phyloP scores from a whole-genome alignment of 2,888 invertebrate genomes.

The Parochlus steinenii region DNA sequence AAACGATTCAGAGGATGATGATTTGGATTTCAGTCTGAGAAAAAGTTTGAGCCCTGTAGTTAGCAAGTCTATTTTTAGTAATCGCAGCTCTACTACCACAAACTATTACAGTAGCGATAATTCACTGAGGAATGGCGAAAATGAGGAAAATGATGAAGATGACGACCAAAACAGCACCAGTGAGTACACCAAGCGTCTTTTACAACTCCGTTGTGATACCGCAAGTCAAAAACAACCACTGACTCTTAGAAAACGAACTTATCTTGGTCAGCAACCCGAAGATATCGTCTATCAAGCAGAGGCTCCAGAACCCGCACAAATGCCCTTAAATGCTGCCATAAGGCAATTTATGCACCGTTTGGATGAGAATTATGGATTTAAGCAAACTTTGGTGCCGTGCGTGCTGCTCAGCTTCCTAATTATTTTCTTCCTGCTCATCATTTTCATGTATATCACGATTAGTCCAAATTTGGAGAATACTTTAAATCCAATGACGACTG shows the following conservation, averaged over 20 bases:
- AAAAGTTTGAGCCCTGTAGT: no score
- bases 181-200: slow-evolving; percentile 43
- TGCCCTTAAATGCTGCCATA: slow-evolving; percentile 18
- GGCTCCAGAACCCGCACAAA: slow-evolving; percentile 15
- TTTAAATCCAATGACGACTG: slow-evolving; percentile 18
- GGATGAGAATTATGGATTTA: slow-evolving; percentile 20
- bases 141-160: slow-evolving; percentile 28
- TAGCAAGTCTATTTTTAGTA: neutral
- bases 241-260: slow-evolving; percentile 22
- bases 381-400: slow-evolving; percentile 38
- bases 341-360: slow-evolving; percentile 17
- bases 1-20: slow-evolving; percentile 11
- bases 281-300: slow-evolving; percentile 12
- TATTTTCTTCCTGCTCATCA: slow-evolving; percentile 47
- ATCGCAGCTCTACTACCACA: neutral
- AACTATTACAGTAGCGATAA: neutral
- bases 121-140: neutral
- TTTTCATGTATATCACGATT: slow-evolving; percentile 48
- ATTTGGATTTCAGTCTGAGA: slow-evolving; percentile 2
- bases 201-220: slow-evolving; percentile 16
- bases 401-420: slow-evolving; percentile 41
- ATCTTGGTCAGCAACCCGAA: slow-evolving; percentile 27
- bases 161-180: slow-evolving; percentile 52
- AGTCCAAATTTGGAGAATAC: slow-evolving; percentile 24
- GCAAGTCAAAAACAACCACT: slow-evolving; percentile 20